These are phyloP conservation scores for Maccullochella peelii DNA, from an alignment of 2,113 vertebrate species.

Conservation along the genomic window DNA sequence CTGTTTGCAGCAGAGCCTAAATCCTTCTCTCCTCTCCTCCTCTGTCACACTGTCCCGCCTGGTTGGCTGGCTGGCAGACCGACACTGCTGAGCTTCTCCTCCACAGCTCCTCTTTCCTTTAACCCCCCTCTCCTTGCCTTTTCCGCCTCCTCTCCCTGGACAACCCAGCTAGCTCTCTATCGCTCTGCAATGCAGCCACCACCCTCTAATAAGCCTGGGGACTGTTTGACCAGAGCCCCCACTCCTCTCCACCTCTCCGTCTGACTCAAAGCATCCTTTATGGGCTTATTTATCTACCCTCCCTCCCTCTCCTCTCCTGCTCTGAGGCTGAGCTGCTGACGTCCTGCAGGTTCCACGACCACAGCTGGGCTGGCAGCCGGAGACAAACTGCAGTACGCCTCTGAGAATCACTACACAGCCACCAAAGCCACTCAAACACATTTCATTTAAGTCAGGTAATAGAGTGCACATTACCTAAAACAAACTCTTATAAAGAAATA, in stretches of 20 bases:
- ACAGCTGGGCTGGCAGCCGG: constrained; percentile 43
- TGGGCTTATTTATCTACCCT: constrained; percentile 81
- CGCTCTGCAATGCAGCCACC: constrained; percentile 77
- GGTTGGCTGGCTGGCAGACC: constrained; percentile 9
- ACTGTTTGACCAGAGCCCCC: constrained; percentile 74
- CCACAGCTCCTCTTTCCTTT: constrained; percentile 46
- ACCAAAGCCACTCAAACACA: constrained; percentile 28
- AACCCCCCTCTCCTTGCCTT: constrained; percentile 2
- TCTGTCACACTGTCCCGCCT: constrained; percentile 51
- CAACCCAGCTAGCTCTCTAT: constrained; percentile 49
- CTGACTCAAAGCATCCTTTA: constrained; percentile 85
- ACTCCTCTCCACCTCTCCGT: constrained; percentile 60
- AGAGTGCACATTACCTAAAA: constrained; percentile 4
- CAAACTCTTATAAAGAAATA: not conserved
- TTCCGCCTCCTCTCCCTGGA: constrained; percentile 30
- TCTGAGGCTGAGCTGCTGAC: constrained; percentile 62
- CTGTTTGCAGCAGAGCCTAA: constrained; percentile 65
- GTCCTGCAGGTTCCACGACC: constrained; percentile 66
- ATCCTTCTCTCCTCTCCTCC: constrained; percentile 40
- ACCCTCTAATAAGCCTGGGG: constrained; percentile 66
- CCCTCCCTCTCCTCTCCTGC: constrained; percentile 45
- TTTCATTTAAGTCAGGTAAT: constrained; percentile 36
- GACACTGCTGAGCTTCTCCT: constrained; percentile 50
- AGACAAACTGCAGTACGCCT: constrained; percentile 56
- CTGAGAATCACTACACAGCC: constrained; percentile 52